Evolutionary conservation across 2,113 vertebrate species (phyloP).

Genomic region (Psittacara wagleri): DNA sequence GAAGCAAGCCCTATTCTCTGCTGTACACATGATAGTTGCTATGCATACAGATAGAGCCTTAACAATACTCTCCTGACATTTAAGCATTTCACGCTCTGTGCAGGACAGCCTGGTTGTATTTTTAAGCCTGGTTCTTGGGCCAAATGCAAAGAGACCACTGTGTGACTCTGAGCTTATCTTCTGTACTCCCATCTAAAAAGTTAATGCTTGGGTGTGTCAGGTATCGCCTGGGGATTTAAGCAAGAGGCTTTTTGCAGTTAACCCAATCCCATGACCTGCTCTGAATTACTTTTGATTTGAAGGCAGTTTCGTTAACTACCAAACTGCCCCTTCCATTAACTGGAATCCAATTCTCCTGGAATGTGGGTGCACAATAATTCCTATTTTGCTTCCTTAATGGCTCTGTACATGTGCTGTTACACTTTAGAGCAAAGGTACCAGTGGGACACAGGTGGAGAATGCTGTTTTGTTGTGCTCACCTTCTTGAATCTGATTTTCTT

Average conservation of each 20-base stretch:
- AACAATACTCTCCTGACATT: slow-evolving; percentile 81
- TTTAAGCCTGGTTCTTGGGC: slow-evolving; percentile 73
- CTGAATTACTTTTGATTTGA: slow-evolving; percentile 77
- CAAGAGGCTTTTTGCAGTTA: slow-evolving; percentile 78
- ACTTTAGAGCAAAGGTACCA: neutral
- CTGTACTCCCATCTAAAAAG: slow-evolving; percentile 70
- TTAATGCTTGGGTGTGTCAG: slow-evolving; percentile 77
- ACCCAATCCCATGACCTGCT: slow-evolving; percentile 73
- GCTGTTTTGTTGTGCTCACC: neutral
- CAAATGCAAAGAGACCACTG: slow-evolving; percentile 81
- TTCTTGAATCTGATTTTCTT: neutral
- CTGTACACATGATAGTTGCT: slow-evolving; percentile 74
- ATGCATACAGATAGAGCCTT: slow-evolving; percentile 74
- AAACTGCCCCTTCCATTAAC: slow-evolving; percentile 67
- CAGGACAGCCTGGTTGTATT: slow-evolving; percentile 75
- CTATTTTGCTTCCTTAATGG: slow-evolving; percentile 47
- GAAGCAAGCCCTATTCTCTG: slow-evolving; percentile 68
- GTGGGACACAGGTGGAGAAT: neutral
- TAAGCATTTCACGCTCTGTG: slow-evolving; percentile 74
- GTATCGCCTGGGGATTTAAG: slow-evolving; percentile 82
- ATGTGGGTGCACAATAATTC: slow-evolving; percentile 66
- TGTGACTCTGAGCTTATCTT: slow-evolving; percentile 79
- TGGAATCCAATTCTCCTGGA: slow-evolving; percentile 75
- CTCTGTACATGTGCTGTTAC: slow-evolving; percentile 35
- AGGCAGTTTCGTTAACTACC: slow-evolving; percentile 73